Conservation (phyloP, 2,888 invertebrate genomes). For the Pilophorus perplexus region DNA sequence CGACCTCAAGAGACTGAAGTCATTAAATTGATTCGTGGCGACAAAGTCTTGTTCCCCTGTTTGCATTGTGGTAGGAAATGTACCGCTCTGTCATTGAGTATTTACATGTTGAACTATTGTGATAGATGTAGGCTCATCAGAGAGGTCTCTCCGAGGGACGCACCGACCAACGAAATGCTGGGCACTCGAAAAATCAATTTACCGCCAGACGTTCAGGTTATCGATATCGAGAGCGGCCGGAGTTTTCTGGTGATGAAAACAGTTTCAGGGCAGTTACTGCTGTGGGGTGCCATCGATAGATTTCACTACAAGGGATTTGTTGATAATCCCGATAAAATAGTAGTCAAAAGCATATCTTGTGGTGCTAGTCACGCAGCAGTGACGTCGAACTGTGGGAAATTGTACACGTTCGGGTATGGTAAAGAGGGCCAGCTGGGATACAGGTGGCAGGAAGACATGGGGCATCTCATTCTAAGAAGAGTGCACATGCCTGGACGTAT, state of each 20-base stretch:
- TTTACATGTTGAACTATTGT: background rate
- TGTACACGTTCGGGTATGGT: slow-evolving; percentile 8
- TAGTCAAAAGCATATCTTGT: background rate
- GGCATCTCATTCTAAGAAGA: background rate
- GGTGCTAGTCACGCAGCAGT: background rate
- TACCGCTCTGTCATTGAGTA: background rate
- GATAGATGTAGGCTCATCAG: background rate
- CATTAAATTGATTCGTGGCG: background rate
- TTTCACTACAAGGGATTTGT: background rate
- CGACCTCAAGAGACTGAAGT: background rate
- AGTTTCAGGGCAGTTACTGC: background rate
- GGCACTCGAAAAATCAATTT: background rate
- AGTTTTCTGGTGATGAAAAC: background rate
- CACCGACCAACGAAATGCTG: background rate
- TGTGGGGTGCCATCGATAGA: background rate
- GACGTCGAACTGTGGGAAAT: background rate
- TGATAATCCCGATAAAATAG: background rate
- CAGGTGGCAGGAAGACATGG: background rate
- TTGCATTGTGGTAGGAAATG: background rate
- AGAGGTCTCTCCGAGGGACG: background rate
- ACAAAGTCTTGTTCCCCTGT: background rate
- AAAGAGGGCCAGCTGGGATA: background rate
- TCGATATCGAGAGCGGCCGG: slow-evolving; percentile 10
- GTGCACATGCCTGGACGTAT: background rate
- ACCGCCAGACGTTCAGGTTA: background rate